A percentile compares a stretch with the other conserved stretches of the same genome.
These are phyloP conservation scores for Stegophylla sp. DNA, from an alignment of 2,888 invertebrate species.

Conservation along the genomic window DNA sequence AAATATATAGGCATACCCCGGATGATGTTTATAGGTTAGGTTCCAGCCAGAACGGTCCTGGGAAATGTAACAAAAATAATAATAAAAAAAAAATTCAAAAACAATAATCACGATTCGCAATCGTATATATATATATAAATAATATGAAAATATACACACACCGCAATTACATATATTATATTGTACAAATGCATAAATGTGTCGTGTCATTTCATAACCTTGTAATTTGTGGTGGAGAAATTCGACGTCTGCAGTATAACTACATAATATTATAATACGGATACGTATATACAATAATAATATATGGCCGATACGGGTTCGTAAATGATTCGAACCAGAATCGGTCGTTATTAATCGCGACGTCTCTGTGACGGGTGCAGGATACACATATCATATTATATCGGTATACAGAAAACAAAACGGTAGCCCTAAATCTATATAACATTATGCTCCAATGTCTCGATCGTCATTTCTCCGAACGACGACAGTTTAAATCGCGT, in stretches of 20 bases:
- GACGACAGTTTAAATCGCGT: slow-evolving; percentile 11
- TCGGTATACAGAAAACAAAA: not conserved
- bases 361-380: not conserved
- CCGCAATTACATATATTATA: too few relatives aligned
- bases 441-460: not conserved
- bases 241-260: not conserved
- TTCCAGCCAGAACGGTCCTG: not conserved
- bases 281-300: not conserved
- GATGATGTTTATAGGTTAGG: not conserved
- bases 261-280: not conserved
- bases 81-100: not conserved
- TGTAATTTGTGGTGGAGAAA: not conserved
- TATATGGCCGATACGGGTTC: not conserved
- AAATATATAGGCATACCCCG: not conserved
- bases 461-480: not conserved
- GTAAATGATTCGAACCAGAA: not conserved
- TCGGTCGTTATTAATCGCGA: not conserved
- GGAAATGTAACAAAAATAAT: not conserved
- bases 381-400: too few relatives aligned
- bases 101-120: not conserved
- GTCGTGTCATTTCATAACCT: not conserved
- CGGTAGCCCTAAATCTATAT: not conserved
- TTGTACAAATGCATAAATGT: not conserved
- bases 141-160: too few relatives aligned
- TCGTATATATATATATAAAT: not conserved